phyloP scores from a whole-genome alignment of 2,113 vertebrate genomes.

The Austrofundulus limnaeus region DNA sequence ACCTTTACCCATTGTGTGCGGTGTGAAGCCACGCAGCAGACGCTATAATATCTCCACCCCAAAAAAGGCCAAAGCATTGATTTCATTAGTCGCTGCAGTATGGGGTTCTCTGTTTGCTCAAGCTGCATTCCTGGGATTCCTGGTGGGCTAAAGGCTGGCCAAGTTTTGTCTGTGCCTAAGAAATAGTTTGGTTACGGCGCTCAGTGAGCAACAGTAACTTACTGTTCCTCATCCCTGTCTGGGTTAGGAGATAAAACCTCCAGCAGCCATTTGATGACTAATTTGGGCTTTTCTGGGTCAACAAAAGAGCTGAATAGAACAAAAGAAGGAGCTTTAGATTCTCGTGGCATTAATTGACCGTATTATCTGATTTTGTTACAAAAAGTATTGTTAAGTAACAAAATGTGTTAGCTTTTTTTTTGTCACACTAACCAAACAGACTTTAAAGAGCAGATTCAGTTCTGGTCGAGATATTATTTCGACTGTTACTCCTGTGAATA shows the following conservation, averaged over 20 bases:
- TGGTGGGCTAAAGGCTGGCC: constrained; percentile 57
- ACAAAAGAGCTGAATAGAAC: not conserved
- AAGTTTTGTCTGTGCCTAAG: constrained; percentile 63
- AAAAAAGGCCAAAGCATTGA: constrained; percentile 59
- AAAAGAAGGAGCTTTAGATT: not conserved
- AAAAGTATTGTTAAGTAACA: not conserved
- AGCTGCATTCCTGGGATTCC: constrained; percentile 80
- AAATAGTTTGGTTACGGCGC: constrained; percentile 32
- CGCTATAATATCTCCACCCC: constrained; percentile 20
- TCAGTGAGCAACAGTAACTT: constrained; percentile 25
- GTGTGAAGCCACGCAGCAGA: constrained; percentile 32
- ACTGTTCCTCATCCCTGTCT: constrained; percentile 9
- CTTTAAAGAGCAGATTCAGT: constrained; percentile 1
- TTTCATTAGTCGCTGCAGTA: constrained; percentile 70
- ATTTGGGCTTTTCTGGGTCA: not conserved
- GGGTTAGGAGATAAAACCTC: not conserved
- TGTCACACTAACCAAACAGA: not conserved
- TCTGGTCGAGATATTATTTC: not conserved
- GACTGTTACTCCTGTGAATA: too few relatives aligned
- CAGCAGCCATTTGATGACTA: constrained; percentile 1
- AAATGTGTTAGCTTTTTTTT: not conserved
- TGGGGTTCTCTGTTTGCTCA: constrained; percentile 76
- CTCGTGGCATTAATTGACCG: not conserved
- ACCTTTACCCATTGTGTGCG: not conserved
- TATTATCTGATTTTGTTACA: not conserved